phyloP scores from a whole-genome alignment of 2,113 vertebrate genomes.

The Actenoides lindsayi region DNA sequence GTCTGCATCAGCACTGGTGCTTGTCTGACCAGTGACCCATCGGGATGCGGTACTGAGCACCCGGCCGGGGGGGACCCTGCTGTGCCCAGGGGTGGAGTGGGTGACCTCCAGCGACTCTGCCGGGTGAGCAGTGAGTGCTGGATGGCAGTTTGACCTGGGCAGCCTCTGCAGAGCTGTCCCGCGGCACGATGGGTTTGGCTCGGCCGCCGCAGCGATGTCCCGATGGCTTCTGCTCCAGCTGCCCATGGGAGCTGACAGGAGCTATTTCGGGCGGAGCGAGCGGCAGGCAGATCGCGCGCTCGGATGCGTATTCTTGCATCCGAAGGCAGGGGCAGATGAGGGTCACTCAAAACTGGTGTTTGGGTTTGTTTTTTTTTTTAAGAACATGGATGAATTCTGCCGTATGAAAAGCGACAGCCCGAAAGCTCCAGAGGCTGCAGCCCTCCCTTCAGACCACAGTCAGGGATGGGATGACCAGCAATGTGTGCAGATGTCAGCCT shows the following conservation, averaged over 20 bases:
- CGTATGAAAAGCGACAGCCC: background rate
- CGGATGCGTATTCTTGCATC: background rate
- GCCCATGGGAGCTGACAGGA: background rate
- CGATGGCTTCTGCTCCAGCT: background rate
- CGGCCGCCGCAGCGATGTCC: background rate
- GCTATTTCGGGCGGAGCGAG: background rate
- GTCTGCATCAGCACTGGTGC: background rate
- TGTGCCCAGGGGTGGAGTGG: background rate
- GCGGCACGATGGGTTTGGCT: fast-evolving
- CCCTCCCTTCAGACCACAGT: background rate
- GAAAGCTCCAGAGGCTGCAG: background rate
- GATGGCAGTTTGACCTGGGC: background rate
- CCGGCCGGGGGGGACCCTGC: background rate
- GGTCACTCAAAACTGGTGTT: background rate
- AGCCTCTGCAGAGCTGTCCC: background rate
- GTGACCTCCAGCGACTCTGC: background rate
- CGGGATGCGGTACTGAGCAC: background rate
- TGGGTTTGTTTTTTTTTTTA: background rate
- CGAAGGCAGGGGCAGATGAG: background rate
- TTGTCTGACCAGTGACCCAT: fast-evolving
- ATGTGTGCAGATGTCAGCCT: background rate
- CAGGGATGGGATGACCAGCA: background rate
- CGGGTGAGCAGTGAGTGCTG: background rate
- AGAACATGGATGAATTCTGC: background rate
- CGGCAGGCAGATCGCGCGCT: background rate